Base-by-base conservation (phyloP, 2,113 vertebrate species). In the Pleuronectes platessa region DNA sequence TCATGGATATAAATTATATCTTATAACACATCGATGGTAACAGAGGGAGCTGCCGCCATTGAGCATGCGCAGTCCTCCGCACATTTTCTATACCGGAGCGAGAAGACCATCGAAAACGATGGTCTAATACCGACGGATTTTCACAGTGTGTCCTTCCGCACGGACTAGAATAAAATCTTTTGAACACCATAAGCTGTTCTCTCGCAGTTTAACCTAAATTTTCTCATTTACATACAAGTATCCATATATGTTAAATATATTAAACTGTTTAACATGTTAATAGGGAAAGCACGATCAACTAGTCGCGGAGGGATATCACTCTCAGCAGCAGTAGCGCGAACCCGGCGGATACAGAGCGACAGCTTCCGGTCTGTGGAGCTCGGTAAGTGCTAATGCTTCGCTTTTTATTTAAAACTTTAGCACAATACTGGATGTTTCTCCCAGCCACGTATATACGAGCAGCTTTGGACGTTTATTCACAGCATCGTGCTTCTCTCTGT, bases 91-190 rank as follows among this genome's bases (percentile, higher is more conserved):
- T 11, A 24, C 59, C 31, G 8, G 14, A 61, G 49, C 10, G 2
- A 26, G 7, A 93, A 93, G 93, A 95, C 95, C 92, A 87, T 96
- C 93, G 76, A 89, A 92, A 92, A 81, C 42, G 90, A 96, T 93
- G 94, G 95, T 95, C 94, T 91, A 91, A 89, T 6, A 64, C 12
- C 91, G 24, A 12, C 58, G 54, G 3, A 0, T 17, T 51, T 42
- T n/a, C 2, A 18, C 9, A 0, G 0, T 17, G 47, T 93, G 88
- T 92, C 79, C 61, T 78, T 95, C 87, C 94, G 89, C 87, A 3
- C 2, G 88, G 14, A 86, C 86, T 93, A 94, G 49, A 76, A 66
- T 42, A 18, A 1, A 9, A 24, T 3, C 0, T 18, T 62, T n/a
- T 14, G 13, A n/a, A n/a, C 3, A 79, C 15, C 3, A 47, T 42